Evolutionary conservation across 2,888 invertebrate genomes (phyloP), one percentile per base, ranked within the genome.

Genomic region (Oligia fasciuncula): DNA sequence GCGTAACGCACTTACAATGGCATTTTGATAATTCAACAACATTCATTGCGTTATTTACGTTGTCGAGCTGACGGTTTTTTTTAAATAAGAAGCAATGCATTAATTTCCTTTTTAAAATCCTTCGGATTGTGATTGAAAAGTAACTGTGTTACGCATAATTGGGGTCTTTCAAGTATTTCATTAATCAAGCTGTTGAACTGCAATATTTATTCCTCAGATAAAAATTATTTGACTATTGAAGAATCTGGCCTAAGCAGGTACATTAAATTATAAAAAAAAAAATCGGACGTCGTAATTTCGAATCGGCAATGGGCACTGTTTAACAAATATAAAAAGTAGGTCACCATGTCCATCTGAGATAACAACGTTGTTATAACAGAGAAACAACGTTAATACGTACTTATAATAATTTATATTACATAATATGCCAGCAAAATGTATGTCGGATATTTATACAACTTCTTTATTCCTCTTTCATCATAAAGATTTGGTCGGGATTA

Each of bases 401-500:
- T 78, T 77, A 77, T 69, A 75, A 79, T 79, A 79, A 84, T 35
- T 35, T 35, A 76, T 81, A 85, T 79, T 63, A 60, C 9, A 8
- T 43, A 43, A 77, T 49, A 81, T 65, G 76, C 54, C 51, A 79
- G 66, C 40, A 67, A 83, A 80, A 79, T 77, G 11, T 79, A 75
- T 40, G 76, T 63, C 54, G 46, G 43, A 60, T 79, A 84, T 89
- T 85, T 80, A 83, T 88, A 72, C 70, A 72, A 70, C 17, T 81
- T 83, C 76, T 87, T 68, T 76, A 67, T 73, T 76, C 19, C 40
- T 23, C 69, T 73, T 76, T 35, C 73, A 60, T 66, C 73, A 76
- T 72, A 88, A 76, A 82, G 84, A 88, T 89, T 84, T 80, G 77
- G 79, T 35, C 62, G 11, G 81, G 88, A 89, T 89, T 89, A 87